Conservation (phyloP, 2,113 vertebrate genomes). For the Chunga burmeisteri region DNA sequence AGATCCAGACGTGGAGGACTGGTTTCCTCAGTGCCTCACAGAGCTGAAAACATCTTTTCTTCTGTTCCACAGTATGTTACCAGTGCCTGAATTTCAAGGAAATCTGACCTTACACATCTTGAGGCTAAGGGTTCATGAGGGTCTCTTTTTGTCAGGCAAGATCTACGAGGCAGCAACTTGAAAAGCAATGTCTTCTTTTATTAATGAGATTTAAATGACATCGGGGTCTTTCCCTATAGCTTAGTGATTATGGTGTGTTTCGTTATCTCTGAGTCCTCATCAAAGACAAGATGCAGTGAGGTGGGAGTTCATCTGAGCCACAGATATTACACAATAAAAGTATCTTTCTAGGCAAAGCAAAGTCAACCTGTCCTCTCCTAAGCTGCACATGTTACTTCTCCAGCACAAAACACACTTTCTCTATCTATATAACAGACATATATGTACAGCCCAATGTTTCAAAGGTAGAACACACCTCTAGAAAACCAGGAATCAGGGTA, state of each 20-base stretch:
- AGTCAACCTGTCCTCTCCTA: background rate
- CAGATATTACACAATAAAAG: background rate
- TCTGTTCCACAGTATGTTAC: background rate
- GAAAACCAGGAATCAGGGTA: background rate
- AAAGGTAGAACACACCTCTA: background rate
- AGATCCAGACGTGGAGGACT: background rate
- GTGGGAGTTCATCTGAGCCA: background rate
- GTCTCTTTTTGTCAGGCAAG: background rate
- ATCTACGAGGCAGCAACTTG: background rate
- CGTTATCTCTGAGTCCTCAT: background rate
- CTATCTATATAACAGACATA: background rate
- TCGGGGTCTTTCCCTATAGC: background rate
- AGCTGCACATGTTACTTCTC: background rate
- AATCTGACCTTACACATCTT: background rate
- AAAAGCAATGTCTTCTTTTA: background rate
- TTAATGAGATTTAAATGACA: background rate
- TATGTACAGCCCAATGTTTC: background rate
- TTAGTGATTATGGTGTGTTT: background rate
- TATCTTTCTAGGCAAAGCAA: background rate
- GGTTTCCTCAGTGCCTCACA: background rate
- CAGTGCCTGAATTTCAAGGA: background rate
- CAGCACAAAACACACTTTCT: background rate
- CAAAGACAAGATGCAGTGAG: background rate
- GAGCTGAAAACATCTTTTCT: background rate
- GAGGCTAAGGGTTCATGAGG: background rate